phyloP scores from a whole-genome alignment of 2,888 invertebrate genomes.

The Xestia xanthographa region DNA sequence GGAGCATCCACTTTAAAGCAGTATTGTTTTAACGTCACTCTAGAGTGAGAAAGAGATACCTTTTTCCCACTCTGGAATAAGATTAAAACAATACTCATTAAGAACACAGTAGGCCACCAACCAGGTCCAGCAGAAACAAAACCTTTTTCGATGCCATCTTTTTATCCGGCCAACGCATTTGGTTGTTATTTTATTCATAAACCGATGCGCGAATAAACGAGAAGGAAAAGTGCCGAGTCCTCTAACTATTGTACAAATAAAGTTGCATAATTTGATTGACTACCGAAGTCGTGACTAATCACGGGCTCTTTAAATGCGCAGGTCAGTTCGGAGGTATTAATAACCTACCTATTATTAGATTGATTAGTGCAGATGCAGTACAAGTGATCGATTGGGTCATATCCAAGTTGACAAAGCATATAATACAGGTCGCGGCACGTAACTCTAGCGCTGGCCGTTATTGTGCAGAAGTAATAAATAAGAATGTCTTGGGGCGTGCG shows the following conservation, averaged over 20 bases:
- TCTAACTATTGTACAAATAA: not conserved
- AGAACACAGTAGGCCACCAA: not conserved
- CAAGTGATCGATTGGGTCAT: not conserved
- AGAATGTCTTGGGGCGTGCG: too few relatives aligned
- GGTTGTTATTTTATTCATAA: constrained; percentile 42
- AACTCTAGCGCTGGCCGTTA: too few relatives aligned
- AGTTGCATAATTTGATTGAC: constrained; percentile 2
- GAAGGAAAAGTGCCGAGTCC: not conserved
- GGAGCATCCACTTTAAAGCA: too few relatives aligned
- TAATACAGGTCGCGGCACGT: too few relatives aligned
- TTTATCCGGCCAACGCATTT: constrained; percentile 20
- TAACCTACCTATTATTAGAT: not conserved
- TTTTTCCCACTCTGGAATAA: not conserved
- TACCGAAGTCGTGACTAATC: not conserved
- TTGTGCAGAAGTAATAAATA: too few relatives aligned
- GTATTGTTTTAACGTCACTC: too few relatives aligned
- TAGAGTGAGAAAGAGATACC: too few relatives aligned
- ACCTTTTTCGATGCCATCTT: constrained; percentile 17
- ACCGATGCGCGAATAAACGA: constrained; percentile 21
- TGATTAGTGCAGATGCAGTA: not conserved
- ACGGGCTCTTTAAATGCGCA: not conserved
- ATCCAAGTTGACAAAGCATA: not conserved
- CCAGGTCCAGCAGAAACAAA: constrained; percentile 19
- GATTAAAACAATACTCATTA: not conserved
- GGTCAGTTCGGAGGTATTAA: not conserved